These are phyloP conservation scores for Pteromalus puparum DNA, from an alignment of 1,140 invertebrate species.

Conservation along the genomic window DNA sequence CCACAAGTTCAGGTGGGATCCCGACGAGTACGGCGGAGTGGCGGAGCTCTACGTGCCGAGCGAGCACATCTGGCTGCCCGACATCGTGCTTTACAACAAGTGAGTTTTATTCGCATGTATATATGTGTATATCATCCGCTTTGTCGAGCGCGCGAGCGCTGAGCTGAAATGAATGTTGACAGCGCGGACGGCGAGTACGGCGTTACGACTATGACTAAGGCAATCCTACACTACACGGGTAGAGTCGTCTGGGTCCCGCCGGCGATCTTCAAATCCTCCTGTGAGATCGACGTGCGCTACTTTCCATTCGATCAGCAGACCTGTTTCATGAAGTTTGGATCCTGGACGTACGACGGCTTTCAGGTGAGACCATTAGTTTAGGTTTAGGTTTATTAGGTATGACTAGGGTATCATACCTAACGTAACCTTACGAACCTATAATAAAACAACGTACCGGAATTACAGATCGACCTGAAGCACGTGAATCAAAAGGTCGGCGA, in stretches of 20 bases:
- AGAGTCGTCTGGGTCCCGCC: slow-evolving; percentile 94
- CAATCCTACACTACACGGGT: slow-evolving; percentile 91
- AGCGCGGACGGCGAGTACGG: slow-evolving; percentile 99
- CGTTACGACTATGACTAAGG: slow-evolving; percentile 98
- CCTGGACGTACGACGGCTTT: slow-evolving; percentile 98
- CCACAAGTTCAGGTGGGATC: slow-evolving; percentile 98
- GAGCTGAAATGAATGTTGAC: slow-evolving; percentile 27
- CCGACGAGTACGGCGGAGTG: slow-evolving; percentile 95
- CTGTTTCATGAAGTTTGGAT: slow-evolving; percentile 97
- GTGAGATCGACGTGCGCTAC: slow-evolving; percentile 96
- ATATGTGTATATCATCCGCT: neutral
- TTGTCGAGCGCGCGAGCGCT: neutral
- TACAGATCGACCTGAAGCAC: slow-evolving; percentile 93
- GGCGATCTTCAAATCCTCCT: slow-evolving; percentile 99
- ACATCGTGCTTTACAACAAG: slow-evolving; percentile 99
- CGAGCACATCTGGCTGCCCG: slow-evolving; percentile 96
- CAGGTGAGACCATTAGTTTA: slow-evolving; percentile 78
- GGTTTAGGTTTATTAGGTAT: neutral
- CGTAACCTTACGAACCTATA: too few relatives aligned
- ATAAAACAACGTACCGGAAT: neutral
- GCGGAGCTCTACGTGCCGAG: slow-evolving; percentile 94
- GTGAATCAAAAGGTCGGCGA: slow-evolving; percentile 87
- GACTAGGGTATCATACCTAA: too few relatives aligned
- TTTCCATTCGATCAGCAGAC: slow-evolving; percentile 98
- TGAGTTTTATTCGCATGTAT: slow-evolving; percentile 74